Conservation (phyloP, 2,797 vertebrate genomes). For the Kryptopterus vitreolus region DNA sequence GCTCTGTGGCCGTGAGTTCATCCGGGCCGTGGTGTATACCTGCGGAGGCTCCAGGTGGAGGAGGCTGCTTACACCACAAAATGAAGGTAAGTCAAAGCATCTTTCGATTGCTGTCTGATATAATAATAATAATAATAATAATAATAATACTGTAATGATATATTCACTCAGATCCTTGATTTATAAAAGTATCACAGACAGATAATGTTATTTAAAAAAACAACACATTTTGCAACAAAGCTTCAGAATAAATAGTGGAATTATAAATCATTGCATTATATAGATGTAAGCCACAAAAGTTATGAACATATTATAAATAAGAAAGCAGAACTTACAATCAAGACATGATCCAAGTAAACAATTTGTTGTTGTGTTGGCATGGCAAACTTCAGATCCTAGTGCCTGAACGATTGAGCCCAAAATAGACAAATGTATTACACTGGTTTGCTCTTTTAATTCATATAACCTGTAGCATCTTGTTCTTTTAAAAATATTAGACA, state of each 20-base stretch:
- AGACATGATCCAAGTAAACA: not conserved
- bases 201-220: too few relatives aligned
- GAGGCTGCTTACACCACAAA: constrained; percentile 64
- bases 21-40: constrained; percentile 79
- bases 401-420: too few relatives aligned
- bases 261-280: not conserved
- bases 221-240: too few relatives aligned
- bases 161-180: too few relatives aligned
- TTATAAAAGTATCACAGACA: too few relatives aligned
- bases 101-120: not conserved
- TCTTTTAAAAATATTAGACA: not conserved
- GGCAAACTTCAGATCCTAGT: not conserved
- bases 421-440: not conserved
- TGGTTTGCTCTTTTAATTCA: too few relatives aligned
- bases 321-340: not conserved
- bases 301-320: not conserved
- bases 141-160: too few relatives aligned
- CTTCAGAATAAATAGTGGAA: not conserved
- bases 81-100: constrained; percentile 66
- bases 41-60: constrained; percentile 83
- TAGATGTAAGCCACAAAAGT: not conserved
- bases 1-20: constrained; percentile 78
- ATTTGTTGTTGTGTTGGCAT: not conserved
- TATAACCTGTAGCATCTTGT: not conserved
- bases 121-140: too few relatives aligned